Percentiles rank a stretch among this genome's conserved stretches.
Conservation (phyloP, 2,888 invertebrate genomes). For the Lysandra coridon region DNA sequence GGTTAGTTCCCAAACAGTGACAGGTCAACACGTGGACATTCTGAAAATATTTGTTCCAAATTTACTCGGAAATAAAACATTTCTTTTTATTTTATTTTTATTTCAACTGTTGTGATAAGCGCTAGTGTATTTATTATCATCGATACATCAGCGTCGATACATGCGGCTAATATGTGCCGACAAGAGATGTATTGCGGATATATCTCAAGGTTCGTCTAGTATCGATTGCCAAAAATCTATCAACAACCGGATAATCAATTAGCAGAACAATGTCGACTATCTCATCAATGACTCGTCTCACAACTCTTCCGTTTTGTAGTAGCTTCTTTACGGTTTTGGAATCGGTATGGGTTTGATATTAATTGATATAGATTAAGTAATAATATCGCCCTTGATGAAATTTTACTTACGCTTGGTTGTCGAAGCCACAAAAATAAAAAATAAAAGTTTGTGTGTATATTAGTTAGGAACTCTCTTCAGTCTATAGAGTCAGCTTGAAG, state of each 20-base stretch:
- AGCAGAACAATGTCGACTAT: constrained; percentile 4
- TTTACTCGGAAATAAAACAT: no score
- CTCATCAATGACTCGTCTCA: background rate
- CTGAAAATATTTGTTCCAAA: no score
- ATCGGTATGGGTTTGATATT: no score
- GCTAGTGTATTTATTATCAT: background rate
- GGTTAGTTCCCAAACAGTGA: no score
- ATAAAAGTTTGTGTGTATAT: no score
- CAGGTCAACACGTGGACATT: no score
- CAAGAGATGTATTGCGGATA: constrained; percentile 20
- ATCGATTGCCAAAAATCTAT: constrained; percentile 27
- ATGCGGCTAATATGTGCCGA: constrained; percentile 51
- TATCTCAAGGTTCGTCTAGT: constrained; percentile 21
- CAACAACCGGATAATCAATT: constrained; percentile 16
- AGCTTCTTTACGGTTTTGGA: background rate
- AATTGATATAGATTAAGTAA: no score
- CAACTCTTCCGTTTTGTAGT: background rate
- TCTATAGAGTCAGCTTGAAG: no score
- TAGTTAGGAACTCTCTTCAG: no score
- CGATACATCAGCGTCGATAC: constrained; percentile 46
- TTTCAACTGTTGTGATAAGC: background rate
- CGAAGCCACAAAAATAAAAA: no score
- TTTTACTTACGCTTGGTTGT: no score
- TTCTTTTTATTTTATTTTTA: background rate
- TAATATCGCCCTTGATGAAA: no score